Conservation (phyloP, 2,797 vertebrate species). For the Pyrocephalus nanus region DNA sequence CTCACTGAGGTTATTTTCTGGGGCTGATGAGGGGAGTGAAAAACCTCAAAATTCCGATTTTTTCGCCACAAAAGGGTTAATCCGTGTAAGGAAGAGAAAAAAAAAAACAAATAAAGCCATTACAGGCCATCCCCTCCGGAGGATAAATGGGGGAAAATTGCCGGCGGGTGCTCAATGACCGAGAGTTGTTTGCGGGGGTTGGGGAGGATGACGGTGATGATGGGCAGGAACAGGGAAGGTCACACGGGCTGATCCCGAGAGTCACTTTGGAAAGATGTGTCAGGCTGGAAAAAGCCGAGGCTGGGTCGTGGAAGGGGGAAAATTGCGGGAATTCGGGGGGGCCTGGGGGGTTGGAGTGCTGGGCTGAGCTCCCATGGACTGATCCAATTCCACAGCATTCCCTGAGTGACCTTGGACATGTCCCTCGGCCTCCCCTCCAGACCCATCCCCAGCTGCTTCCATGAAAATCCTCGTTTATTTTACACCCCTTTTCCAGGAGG, state of each 20-base stretch:
- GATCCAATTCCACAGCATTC: neutral
- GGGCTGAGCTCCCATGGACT: neutral
- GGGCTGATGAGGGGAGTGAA: neutral
- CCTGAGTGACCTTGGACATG: neutral
- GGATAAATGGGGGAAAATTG: constrained; percentile 40
- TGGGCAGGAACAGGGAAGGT: constrained; percentile 60
- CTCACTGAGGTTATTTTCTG: neutral
- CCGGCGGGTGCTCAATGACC: neutral
- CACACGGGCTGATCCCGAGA: neutral
- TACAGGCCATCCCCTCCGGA: neutral
- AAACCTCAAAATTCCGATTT: accelerated
- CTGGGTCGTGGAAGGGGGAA: accelerated
- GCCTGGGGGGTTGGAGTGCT: neutral
- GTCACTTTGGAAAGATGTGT: neutral
- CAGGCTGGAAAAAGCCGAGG: accelerated
- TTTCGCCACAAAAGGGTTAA: neutral
- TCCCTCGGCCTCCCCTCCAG: accelerated
- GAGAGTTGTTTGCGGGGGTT: constrained; percentile 57
- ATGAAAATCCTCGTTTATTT: neutral
- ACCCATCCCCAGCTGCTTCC: neutral
- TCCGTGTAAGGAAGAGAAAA: neutral
- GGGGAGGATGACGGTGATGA: constrained; percentile 63
- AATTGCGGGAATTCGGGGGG: accelerated
- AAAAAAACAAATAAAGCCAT: neutral
- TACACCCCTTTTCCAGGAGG: neutral